Conservation (phyloP, 1,140 invertebrate species). For the Leptinotarsa texana region DNA sequence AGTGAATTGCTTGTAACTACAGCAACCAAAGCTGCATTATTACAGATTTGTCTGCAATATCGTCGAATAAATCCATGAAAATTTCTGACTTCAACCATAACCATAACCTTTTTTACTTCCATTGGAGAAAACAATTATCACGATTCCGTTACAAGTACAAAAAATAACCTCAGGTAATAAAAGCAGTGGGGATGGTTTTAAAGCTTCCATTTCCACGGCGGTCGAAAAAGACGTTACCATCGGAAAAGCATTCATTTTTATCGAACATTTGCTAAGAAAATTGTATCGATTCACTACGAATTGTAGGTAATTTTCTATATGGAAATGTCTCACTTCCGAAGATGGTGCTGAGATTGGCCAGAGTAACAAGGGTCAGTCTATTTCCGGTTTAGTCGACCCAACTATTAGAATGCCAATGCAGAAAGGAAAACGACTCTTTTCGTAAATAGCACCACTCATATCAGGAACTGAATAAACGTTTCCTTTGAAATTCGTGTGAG, state of each 20-base stretch:
- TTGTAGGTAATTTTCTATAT: constrained; percentile 36
- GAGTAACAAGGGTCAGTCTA: constrained; percentile 44
- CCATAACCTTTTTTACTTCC: constrained; percentile 12
- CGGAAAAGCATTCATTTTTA: constrained; percentile 48
- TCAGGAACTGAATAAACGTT: too few relatives aligned
- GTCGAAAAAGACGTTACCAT: constrained; percentile 38
- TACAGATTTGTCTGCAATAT: background rate
- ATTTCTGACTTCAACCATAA: constrained; percentile 9
- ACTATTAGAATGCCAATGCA: constrained; percentile 23
- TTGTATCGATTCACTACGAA: constrained; percentile 41
- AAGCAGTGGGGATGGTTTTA: constrained; percentile 10
- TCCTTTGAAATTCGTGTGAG: too few relatives aligned
- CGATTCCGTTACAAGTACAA: background rate
- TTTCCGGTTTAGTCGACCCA: constrained; percentile 34
- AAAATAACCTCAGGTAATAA: constrained; percentile 14
- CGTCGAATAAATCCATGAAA: background rate
- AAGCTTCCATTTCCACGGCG: constrained; percentile 21
- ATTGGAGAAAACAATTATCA: constrained; percentile 21
- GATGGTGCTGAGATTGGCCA: background rate
- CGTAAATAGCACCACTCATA: background rate
- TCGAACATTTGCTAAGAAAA: constrained; percentile 48
- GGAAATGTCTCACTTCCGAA: background rate
- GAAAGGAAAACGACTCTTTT: background rate
- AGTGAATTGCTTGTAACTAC: too few relatives aligned
- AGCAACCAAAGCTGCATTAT: background rate